These are phyloP conservation scores for Calephelis virginiensis DNA, from an alignment of 1,140 invertebrate genomes.

Conservation along the genomic window DNA sequence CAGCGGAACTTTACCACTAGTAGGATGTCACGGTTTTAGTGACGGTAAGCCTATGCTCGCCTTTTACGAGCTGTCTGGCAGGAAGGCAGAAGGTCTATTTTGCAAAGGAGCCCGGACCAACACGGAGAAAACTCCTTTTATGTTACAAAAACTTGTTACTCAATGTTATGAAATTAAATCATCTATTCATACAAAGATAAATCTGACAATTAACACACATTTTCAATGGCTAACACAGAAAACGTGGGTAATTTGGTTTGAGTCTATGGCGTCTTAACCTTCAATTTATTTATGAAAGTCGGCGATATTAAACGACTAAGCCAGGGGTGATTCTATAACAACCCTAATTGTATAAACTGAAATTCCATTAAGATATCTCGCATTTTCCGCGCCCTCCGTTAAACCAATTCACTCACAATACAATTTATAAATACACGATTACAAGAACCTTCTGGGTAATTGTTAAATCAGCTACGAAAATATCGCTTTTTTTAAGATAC, in stretches of 20 bases:
- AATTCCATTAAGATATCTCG: constrained; percentile 18
- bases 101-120: too few species aligned
- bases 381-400: constrained; percentile 2
- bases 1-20: too few species aligned
- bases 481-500: not conserved
- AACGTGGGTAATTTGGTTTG: not conserved
- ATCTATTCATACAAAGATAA: too few species aligned
- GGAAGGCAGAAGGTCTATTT: too few species aligned
- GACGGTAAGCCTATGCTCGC: too few species aligned
- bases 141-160: too few species aligned
- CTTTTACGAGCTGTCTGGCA: too few species aligned
- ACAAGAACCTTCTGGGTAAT: constrained; percentile 7
- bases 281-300: constrained; percentile 18
- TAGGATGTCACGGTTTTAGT: too few species aligned
- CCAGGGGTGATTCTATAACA: constrained; percentile 6
- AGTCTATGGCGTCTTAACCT: constrained; percentile 10
- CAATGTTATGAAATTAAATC: too few species aligned
- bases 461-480: constrained; percentile 3
- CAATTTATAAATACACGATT: constrained; percentile 6
- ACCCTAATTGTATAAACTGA: constrained; percentile 16
- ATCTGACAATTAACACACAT: not conserved
- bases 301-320: constrained; percentile 13
- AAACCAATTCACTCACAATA: constrained; percentile 9
- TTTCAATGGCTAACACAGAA: not conserved
- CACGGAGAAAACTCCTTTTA: too few species aligned